Evolutionary conservation across 2,113 vertebrate species (phyloP).

Genomic region (Cephalopholis sonnerati): DNA sequence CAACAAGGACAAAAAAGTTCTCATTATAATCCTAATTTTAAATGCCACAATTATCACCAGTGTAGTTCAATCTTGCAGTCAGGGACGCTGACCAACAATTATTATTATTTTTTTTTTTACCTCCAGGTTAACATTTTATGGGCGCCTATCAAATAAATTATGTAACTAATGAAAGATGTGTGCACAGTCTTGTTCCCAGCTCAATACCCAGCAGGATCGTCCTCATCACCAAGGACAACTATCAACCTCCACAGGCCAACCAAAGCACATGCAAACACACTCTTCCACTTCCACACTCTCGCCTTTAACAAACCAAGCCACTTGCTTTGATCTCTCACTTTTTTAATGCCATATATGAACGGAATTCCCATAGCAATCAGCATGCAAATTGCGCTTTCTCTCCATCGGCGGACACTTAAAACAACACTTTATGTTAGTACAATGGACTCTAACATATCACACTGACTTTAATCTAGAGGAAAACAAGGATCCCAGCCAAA

Average conservation of each 20-base stretch:
- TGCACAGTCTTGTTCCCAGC: constrained; percentile 8
- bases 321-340: not conserved
- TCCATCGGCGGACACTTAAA: not conserved
- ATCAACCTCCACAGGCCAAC: constrained; percentile 30
- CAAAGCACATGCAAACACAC: not conserved
- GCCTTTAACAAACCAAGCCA: not conserved
- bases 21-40: not conserved
- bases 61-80: not conserved
- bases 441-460: not conserved
- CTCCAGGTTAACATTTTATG: not conserved
- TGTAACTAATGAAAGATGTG: constrained; percentile 26
- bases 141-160: constrained; percentile 16
- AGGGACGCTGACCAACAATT: not conserved
- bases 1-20: not conserved
- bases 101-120: not conserved
- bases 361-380: not conserved
- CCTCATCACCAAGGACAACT: constrained; percentile 42
- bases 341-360: not conserved
- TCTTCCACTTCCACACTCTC: not conserved
- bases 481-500: constrained; percentile 22
- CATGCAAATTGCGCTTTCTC: not conserved
- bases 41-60: not conserved
- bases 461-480: not conserved
- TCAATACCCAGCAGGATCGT: constrained; percentile 31
- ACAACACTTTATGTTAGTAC: constrained; percentile 3